These are phyloP conservation scores for Cnemophilus loriae DNA, from an alignment of 2,113 vertebrate species.

Conservation along the genomic window DNA sequence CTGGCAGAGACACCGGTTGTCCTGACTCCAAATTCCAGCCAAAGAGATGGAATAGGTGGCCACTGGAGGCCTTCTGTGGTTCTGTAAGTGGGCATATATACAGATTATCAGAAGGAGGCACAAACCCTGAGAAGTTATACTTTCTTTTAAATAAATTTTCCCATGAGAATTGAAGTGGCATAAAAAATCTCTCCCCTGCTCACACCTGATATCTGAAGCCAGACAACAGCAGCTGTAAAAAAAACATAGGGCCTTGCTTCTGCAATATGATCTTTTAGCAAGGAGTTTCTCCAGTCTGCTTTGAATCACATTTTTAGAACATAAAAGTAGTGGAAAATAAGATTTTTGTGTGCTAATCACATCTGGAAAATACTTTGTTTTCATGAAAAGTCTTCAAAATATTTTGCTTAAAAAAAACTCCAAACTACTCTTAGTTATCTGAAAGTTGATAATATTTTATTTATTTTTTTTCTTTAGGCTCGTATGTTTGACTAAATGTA, in stretches of 20 bases:
- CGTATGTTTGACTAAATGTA: neutral
- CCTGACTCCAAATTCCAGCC: neutral
- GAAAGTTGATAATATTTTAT: neutral
- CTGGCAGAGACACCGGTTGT: neutral
- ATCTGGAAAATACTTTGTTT: neutral
- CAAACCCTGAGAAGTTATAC: neutral
- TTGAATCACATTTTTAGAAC: neutral
- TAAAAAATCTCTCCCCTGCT: neutral
- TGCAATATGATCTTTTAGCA: neutral
- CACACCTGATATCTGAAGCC: neutral
- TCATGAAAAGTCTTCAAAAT: neutral
- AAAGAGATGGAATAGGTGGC: neutral
- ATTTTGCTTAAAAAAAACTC: rapidly evolving
- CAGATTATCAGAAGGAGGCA: neutral
- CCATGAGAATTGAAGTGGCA: neutral
- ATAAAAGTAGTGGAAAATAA: neutral
- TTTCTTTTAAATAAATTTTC: neutral
- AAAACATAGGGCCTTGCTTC: neutral
- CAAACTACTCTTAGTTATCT: neutral
- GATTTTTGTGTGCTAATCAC: neutral
- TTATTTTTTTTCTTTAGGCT: neutral
- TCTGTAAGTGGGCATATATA: neutral
- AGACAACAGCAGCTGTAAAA: neutral
- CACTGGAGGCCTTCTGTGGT: neutral
- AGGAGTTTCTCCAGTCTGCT: neutral